Percentiles rank a stretch among this genome's conserved stretches.
Conservation (phyloP, 2,797 vertebrate species). For the Parauchenoglanis ngamensis region DNA sequence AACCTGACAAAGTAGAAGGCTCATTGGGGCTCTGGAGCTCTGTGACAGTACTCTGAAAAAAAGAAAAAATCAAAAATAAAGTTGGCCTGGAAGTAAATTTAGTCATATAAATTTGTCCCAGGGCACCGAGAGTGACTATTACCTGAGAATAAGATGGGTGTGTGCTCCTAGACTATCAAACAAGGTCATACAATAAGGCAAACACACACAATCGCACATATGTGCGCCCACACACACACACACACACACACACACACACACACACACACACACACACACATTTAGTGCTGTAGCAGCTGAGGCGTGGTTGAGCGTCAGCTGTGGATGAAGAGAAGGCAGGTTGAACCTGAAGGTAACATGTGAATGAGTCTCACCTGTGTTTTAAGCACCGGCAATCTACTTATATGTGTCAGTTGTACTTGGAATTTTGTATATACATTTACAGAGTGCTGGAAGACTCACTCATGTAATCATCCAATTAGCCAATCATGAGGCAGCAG, state of each 20-base stretch:
- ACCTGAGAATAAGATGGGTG: constrained; percentile 15
- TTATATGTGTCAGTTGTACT: not conserved
- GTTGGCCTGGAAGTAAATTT: not conserved
- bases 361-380: not conserved
- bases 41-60: not conserved
- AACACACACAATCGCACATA: not conserved
- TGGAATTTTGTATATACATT: not conserved
- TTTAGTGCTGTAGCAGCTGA: too few relatives aligned
- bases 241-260: too few relatives aligned
- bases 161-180: not conserved
- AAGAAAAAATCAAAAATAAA: not conserved
- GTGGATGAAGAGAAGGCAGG: too few relatives aligned
- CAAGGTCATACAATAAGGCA: not conserved
- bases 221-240: too few relatives aligned
- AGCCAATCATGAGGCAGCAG: not conserved
- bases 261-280: too few relatives aligned
- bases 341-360: too few relatives aligned
- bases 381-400: too few relatives aligned
- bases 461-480: not conserved
- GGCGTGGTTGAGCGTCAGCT: too few relatives aligned
- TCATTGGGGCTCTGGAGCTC: not conserved
- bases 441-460: not conserved
- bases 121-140: not conserved
- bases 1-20: not conserved
- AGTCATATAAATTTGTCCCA: not conserved